Evolutionary conservation across 2,113 vertebrate genomes (phyloP), one percentile per base, ranked within the genome.

Genomic region (Gallinago undulata): DNA sequence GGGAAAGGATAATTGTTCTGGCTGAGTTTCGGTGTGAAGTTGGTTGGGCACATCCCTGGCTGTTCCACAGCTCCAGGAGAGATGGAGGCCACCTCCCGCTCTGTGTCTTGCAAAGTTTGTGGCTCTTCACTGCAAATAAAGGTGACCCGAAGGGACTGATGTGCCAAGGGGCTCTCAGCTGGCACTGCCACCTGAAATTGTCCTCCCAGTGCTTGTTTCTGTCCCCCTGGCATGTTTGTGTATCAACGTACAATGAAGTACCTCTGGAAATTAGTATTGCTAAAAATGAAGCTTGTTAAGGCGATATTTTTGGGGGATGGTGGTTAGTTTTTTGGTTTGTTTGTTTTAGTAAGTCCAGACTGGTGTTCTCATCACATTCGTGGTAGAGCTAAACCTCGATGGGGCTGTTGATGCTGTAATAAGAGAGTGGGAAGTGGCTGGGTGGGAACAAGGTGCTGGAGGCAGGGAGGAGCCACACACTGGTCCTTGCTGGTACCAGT

Each of bases 11-110:
- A 60, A 30, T 55, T 0, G 6, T 55, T 33, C 28, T 76, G 74
- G 16, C 7, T 55, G 27, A 27, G 13, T 33, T 0, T 2, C 12
- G 53, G 53, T 25, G 1, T 41, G 62, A 35, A 39, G 47, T 0
- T 75, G 67, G 22, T 57, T 39, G 66, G 56, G 74, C 57, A 60
- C n/a, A 62, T 73, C 91, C 55, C 24, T 7, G 4, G 0, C 48
- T 60, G 83, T 31, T 69, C 28, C 12, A 33, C 73, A 75, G 89
- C 80, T 76, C 2, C 0, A 0, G 56, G n/a, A 62, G 63, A 7
- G 63, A 7, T 10, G 1, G 50, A 74, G 57, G 64, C 48, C 31
- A 18, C 56, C 73, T 91, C 73, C 45, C 28, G 59, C 19, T n/a
- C 83, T 2, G 13, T 15, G 64, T 66, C 50, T 50, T 45, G 55